These are phyloP conservation scores for Reinhardtius hippoglossoides DNA, from an alignment of 2,113 vertebrate genomes.

Conservation along the genomic window DNA sequence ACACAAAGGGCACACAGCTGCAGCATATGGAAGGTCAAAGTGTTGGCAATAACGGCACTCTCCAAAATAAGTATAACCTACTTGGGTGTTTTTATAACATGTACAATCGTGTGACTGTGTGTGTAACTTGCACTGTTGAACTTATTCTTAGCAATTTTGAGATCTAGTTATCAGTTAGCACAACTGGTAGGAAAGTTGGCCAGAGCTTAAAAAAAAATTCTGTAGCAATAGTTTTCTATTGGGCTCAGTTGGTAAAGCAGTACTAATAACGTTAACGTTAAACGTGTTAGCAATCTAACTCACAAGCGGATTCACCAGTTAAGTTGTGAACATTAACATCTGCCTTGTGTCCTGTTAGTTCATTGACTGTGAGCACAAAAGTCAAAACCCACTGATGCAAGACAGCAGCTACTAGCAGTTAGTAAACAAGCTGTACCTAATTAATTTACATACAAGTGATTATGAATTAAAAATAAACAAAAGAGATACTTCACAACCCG, in stretches of 20 bases:
- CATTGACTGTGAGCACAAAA: background rate
- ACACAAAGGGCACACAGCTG: background rate
- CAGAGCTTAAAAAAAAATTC: background rate
- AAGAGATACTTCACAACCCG: too few relatives aligned
- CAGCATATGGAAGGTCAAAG: background rate
- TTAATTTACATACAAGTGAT: background rate
- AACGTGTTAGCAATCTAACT: background rate
- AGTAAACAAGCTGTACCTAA: background rate
- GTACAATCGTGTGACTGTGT: too few relatives aligned
- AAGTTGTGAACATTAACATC: background rate
- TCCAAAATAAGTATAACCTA: too few relatives aligned
- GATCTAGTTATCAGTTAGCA: too few relatives aligned
- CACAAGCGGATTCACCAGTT: background rate
- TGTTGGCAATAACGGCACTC: background rate
- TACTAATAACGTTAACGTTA: background rate
- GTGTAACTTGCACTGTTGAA: too few relatives aligned
- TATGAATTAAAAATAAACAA: background rate
- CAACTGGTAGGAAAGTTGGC: too few relatives aligned
- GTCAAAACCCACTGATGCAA: conserved; percentile 1
- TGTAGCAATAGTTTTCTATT: too few relatives aligned
- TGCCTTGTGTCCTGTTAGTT: background rate
- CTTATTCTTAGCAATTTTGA: too few relatives aligned
- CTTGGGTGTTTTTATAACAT: too few relatives aligned
- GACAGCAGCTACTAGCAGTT: background rate
- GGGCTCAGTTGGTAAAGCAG: too few relatives aligned